Base-by-base conservation (phyloP, 2,888 invertebrate genomes). In the Abscondita cerata region DNA sequence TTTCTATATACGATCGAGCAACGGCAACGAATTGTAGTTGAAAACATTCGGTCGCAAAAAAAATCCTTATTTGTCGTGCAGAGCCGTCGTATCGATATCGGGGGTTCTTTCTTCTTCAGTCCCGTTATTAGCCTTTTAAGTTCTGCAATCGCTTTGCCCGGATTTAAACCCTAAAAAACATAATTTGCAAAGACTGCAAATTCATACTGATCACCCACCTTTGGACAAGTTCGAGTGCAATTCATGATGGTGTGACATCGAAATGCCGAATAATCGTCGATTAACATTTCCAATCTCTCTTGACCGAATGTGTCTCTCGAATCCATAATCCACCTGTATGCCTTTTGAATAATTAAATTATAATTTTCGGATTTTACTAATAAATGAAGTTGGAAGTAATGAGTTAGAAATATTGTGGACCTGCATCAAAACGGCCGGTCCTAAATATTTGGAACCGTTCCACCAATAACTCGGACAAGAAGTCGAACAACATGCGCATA, bases 401-500 rank as follows among this genome's bases (percentile, higher is more conserved):
- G 9, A 25, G 25, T 25, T 25, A 80, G 8, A 58, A 68, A 56
- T 25, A 25, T 25, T 4, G 2, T 6, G 6, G 6, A 84, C 85
- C 82, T 98, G 98, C 96, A 99, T 95, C 5, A 99, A 87, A n/a
- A 96, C 97, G 19, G 98, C 98, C 0, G 98, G 98, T 0, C 98
- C 98, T 51, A 98, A 87, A 80, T 98, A 98, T 78, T 96, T 96
- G 79, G 97, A 96, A 11, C 94, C 92, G 75, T 98, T 98, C 98
- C 98, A 98, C 98, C 98, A 98, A 83, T 98, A 98, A 11, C 95
- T 95, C 0, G 98, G 98, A 71, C 98, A 98, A 16, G 96, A 92
- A 2, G 98, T 97, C 4, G 95, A 95, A 79, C 98, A 98, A 81
- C 98, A 98, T 41, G 98, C 98, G 78, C 98, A 98, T 54, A 98